Percentiles rank a stretch among this genome's conserved stretches.
Evolutionary conservation across 2,888 invertebrate species (phyloP).

Genomic region (Hydroisotoma schaefferi): DNA sequence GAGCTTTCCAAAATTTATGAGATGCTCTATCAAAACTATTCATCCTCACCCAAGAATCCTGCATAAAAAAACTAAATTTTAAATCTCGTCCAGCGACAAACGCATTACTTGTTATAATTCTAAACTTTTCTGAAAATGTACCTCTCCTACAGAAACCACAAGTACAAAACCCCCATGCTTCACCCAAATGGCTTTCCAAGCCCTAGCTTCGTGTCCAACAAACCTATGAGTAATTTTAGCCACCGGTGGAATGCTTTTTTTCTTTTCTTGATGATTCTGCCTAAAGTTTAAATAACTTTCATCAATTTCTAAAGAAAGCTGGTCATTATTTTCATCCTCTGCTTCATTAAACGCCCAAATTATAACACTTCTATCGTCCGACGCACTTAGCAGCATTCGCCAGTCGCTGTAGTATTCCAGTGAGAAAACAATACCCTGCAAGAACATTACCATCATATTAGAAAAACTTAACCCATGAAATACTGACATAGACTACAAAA

Average conservation of each 20-base stretch:
- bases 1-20: constrained; percentile 32
- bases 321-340: background rate
- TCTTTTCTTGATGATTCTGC: background rate
- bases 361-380: constrained; percentile 28
- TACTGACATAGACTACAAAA: background rate
- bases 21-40: constrained; percentile 23
- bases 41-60: constrained; percentile 32
- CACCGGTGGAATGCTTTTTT: background rate
- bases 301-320: background rate
- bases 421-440: constrained; percentile 27
- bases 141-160: constrained; percentile 30
- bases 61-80: background rate
- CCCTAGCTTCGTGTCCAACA: constrained; percentile 31
- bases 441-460: no score
- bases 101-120: background rate
- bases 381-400: constrained; percentile 22
- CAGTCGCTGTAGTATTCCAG: constrained; percentile 14
- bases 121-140: constrained; percentile 5
- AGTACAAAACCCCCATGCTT: constrained; percentile 6
- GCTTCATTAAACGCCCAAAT: constrained; percentile 21
- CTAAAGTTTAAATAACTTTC: background rate
- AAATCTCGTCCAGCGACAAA: background rate
- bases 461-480: background rate
- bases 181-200: constrained; percentile 25
- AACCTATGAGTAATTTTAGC: constrained; percentile 12